phyloP scores from a whole-genome alignment of 2,888 invertebrate species.

The Bellardia pandia region DNA sequence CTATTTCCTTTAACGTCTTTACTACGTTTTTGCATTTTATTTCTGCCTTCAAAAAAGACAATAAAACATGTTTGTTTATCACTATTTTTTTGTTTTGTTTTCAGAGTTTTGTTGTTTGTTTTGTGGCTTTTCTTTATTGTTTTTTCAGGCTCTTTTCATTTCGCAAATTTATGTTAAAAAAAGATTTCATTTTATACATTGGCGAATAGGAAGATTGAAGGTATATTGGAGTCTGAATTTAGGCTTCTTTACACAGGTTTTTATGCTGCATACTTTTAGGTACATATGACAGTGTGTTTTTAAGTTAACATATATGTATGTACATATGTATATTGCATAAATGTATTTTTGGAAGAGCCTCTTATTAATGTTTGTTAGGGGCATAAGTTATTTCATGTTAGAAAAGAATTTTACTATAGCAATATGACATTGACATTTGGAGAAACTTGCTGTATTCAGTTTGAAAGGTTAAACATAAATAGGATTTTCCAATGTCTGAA shows the following conservation, averaged over 20 bases:
- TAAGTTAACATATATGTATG: not conserved
- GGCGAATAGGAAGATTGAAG: not conserved
- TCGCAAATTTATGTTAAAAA: conserved; percentile 21
- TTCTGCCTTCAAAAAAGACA: conserved; percentile 12
- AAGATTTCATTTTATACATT: conserved; percentile 10
- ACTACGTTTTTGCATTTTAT: not conserved
- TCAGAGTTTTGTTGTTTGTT: conserved; percentile 31
- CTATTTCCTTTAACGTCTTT: not conserved
- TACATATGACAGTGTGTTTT: not conserved
- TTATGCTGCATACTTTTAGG: conserved; percentile 31
- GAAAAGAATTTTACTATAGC: no score
- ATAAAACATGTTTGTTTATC: conserved; percentile 23
- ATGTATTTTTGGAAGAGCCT: no score
- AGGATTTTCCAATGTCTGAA: no score
- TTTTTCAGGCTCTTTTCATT: conserved; percentile 30
- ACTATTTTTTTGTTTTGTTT: not conserved
- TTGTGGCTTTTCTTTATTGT: conserved; percentile 42
- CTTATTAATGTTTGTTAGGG: no score
- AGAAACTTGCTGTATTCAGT: no score
- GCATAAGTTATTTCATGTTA: no score
- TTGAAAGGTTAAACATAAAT: no score
- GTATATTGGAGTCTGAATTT: conserved; percentile 25
- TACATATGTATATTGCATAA: no score
- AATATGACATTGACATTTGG: no score
- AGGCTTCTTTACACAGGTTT: conserved; percentile 37